phyloP scores from a whole-genome alignment of 2,797 vertebrate genomes.

The Muscicapa striata region DNA sequence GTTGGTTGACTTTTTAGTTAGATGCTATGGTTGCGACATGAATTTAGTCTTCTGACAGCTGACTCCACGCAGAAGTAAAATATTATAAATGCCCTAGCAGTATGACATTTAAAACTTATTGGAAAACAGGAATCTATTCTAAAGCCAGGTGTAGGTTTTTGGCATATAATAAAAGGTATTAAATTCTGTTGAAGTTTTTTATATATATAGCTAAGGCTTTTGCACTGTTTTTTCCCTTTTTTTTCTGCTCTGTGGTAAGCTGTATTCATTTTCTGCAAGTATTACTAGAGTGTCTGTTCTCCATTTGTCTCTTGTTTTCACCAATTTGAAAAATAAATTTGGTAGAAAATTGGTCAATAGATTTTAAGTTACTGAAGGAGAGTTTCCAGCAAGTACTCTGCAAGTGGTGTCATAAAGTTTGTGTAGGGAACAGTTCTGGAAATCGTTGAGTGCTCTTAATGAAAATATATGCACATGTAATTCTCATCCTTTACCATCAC shows the following conservation, averaged over 20 bases:
- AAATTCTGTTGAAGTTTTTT: neutral
- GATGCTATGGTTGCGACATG: fast-evolving
- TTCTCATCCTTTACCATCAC: neutral
- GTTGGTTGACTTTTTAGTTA: neutral
- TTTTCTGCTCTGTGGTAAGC: neutral
- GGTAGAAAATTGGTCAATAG: neutral
- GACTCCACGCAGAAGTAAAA: neutral
- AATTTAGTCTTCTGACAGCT: neutral
- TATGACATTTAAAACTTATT: neutral
- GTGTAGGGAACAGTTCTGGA: neutral
- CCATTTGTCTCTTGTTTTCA: neutral
- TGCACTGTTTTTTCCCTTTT: neutral
- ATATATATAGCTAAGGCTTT: neutral
- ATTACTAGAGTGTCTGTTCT: neutral
- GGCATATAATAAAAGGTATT: neutral
- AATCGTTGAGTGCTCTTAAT: neutral
- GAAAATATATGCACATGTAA: fast-evolving
- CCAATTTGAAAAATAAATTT: neutral
- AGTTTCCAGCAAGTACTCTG: neutral
- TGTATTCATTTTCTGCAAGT: neutral
- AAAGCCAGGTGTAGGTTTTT: neutral
- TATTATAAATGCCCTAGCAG: neutral
- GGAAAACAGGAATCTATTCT: neutral
- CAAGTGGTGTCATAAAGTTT: neutral
- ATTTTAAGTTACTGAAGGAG: neutral